These are phyloP conservation scores for Cygnus buccinator DNA, from an alignment of 2,113 vertebrate genomes.

Conservation along the genomic window DNA sequence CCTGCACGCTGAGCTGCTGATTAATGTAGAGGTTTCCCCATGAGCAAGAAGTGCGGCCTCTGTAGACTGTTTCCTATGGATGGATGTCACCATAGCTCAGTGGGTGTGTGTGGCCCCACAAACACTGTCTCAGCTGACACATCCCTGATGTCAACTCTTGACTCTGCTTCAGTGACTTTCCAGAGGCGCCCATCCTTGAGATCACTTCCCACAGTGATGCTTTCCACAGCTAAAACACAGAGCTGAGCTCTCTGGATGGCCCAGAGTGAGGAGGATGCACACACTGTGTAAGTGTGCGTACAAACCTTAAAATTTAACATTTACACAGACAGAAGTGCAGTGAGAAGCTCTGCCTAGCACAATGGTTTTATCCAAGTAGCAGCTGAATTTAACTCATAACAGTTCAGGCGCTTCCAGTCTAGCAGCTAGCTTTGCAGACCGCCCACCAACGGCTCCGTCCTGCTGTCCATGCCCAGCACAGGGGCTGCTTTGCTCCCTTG, in stretches of 20 bases:
- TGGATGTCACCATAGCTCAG: background rate
- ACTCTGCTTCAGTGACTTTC: background rate
- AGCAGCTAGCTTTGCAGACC: background rate
- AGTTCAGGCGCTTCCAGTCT: background rate
- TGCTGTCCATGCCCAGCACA: background rate
- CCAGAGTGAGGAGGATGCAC: background rate
- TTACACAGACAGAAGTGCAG: background rate
- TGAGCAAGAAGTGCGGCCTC: background rate
- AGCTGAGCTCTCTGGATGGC: background rate
- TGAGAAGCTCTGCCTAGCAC: background rate
- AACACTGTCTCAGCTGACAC: background rate
- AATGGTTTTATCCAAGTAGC: background rate
- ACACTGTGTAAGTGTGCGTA: background rate
- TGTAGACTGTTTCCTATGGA: rapidly evolving
- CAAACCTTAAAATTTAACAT: background rate
- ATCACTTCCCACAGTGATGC: background rate
- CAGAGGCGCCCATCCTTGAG: rapidly evolving
- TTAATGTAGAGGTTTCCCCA: background rate
- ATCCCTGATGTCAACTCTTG: background rate
- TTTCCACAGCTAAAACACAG: background rate
- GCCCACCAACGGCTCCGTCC: background rate
- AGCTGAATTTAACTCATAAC: background rate
- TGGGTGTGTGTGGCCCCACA: background rate
- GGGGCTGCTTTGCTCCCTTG: background rate
- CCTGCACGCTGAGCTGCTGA: background rate